Evolutionary conservation across 2,797 vertebrate species (phyloP).

Genomic region (Silurus aristotelis): DNA sequence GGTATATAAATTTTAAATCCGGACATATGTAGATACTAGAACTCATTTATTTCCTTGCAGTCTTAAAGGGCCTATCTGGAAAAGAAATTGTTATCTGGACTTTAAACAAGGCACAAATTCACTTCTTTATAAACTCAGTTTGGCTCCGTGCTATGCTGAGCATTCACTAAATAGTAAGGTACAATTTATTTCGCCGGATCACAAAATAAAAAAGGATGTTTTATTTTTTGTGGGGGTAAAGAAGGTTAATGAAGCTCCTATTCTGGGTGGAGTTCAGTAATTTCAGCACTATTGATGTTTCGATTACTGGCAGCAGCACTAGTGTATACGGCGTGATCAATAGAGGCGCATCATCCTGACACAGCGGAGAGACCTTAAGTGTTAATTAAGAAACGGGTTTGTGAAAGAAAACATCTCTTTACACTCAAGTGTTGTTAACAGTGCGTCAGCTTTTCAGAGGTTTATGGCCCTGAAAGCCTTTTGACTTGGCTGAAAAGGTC

Average conservation of each 20-base stretch:
- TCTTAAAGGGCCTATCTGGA: neutral
- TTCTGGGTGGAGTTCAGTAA: constrained; percentile 54
- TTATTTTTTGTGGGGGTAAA: constrained; percentile 46
- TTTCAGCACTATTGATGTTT: constrained; percentile 55
- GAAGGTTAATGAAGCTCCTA: constrained; percentile 55
- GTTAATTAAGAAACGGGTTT: constrained; percentile 52
- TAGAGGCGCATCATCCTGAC: constrained; percentile 50
- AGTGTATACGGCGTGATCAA: constrained; percentile 46
- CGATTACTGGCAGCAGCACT: constrained; percentile 52
- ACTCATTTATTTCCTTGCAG: neutral
- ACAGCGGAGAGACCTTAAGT: constrained; percentile 44
- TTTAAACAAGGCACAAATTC: constrained; percentile 14
- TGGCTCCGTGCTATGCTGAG: neutral
- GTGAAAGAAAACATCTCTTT: constrained; percentile 41
- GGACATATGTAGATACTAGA: neutral
- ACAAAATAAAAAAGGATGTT: constrained; percentile 36
- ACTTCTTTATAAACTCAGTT: constrained; percentile 26
- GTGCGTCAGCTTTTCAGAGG: constrained; percentile 34
- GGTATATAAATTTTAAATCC: neutral
- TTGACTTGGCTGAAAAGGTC: constrained; percentile 2
- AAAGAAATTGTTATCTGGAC: constrained; percentile 1
- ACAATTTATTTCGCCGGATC: constrained; percentile 19
- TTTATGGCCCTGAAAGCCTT: constrained; percentile 37
- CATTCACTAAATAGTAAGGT: constrained; percentile 16
- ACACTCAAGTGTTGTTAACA: constrained; percentile 37